A percentile compares a stretch with the other conserved stretches of the same genome.
Evolutionary conservation across 1,140 invertebrate genomes (phyloP).

Genomic region (Lordiphosa clarofinis): DNA sequence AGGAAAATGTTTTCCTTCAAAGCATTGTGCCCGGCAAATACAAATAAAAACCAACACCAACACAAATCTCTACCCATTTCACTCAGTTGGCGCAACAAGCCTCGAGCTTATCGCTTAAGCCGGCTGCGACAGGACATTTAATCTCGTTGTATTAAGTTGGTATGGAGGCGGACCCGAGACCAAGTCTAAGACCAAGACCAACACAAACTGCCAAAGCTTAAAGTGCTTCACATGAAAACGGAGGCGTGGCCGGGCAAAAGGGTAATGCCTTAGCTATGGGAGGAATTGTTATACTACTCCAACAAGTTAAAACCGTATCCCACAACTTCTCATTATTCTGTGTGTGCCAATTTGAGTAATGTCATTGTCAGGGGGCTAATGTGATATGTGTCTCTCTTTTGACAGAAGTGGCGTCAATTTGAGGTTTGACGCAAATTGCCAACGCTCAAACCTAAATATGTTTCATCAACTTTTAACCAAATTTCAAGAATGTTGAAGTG

Average conservation of each 20-base stretch:
- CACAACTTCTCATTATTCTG: slow-evolving; percentile 8
- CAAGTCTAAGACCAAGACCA: slow-evolving; percentile 15
- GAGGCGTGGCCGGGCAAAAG: slow-evolving; percentile 31
- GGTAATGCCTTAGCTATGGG: slow-evolving; percentile 72
- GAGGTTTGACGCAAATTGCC: slow-evolving; percentile 66
- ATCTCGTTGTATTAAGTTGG: slow-evolving; percentile 67
- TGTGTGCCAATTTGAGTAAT: slow-evolving; percentile 42
- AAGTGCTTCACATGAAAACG: slow-evolving; percentile 49
- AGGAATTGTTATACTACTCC: slow-evolving; percentile 72
- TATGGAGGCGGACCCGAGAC: slow-evolving; percentile 20
- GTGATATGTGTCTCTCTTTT: slow-evolving; percentile 36
- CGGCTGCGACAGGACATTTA: slow-evolving; percentile 75
- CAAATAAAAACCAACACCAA: slow-evolving; percentile 49
- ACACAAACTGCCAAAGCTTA: slow-evolving; percentile 49
- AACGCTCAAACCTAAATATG: slow-evolving; percentile 3
- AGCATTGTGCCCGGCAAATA: slow-evolving; percentile 28
- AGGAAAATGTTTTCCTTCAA: slow-evolving; percentile 43
- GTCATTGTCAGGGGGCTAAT: slow-evolving; percentile 68
- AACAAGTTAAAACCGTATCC: slow-evolving; percentile 68
- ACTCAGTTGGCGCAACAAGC: slow-evolving; percentile 30
- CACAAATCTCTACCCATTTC: slow-evolving; percentile 12
- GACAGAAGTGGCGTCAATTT: slow-evolving; percentile 43
- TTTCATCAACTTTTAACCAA: slow-evolving; percentile 13
- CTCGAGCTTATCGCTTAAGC: slow-evolving; percentile 63
- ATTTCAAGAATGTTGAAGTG: slow-evolving; percentile 12